Percentiles rank a stretch among this genome's conserved stretches.
Conservation (phyloP, 37 sponge, comb jelly and placozoan genomes). For the Theonella swinhoei region DNA sequence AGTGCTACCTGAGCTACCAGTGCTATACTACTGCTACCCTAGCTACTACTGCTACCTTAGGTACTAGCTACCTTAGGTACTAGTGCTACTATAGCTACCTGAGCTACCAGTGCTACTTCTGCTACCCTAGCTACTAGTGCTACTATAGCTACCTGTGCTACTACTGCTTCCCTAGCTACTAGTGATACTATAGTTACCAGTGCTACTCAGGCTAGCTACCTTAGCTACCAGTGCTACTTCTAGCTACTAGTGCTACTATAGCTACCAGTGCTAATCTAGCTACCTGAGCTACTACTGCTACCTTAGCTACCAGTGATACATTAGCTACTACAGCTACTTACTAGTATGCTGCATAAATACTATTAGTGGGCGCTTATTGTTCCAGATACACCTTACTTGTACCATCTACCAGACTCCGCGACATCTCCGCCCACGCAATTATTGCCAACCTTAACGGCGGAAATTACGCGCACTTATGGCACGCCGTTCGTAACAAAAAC, state of each 20-base stretch:
- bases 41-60: background rate
- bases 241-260: background rate
- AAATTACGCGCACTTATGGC: too few species aligned
- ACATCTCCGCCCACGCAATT: too few species aligned
- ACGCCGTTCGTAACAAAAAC: too few species aligned
- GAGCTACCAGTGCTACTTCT: background rate
- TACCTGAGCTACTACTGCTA: background rate
- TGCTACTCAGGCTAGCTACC: background rate
- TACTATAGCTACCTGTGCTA: background rate
- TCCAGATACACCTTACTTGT: too few species aligned
- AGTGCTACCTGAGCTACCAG: background rate
- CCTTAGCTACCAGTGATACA: too few species aligned
- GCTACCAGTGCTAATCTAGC: background rate
- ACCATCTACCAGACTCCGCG: too few species aligned
- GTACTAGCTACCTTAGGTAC: background rate
- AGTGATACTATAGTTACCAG: background rate
- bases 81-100: background rate
- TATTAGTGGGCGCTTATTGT: too few species aligned
- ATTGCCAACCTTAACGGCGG: too few species aligned
- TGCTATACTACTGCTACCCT: background rate
- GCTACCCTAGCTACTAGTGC: background rate
- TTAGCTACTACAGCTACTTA: too few species aligned
- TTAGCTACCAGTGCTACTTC: background rate
- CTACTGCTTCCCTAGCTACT: background rate
- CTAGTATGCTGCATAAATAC: too few species aligned